Evolutionary conservation across 2,797 vertebrate species (phyloP).

Genomic region (Bradypodion pumilum): DNA sequence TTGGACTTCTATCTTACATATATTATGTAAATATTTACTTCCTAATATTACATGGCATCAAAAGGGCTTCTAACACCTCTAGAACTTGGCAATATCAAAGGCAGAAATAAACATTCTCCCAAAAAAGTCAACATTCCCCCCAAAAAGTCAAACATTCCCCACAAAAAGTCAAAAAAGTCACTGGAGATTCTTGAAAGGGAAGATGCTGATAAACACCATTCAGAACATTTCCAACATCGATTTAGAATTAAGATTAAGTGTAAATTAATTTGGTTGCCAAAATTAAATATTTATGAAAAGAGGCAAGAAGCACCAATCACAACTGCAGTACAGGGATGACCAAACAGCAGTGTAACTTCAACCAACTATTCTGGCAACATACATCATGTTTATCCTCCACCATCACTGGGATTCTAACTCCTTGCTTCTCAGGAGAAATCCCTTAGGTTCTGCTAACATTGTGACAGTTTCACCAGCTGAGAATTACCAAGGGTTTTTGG

Average conservation of each 20-base stretch:
- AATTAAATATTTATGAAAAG: constrained; percentile 52
- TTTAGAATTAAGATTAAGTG: background rate
- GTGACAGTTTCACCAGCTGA: constrained; percentile 51
- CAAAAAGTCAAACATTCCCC: constrained; percentile 17
- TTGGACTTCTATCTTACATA: constrained; percentile 38
- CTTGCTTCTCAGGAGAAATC: constrained; percentile 37
- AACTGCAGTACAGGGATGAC: constrained; percentile 32
- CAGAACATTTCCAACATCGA: constrained; percentile 15
- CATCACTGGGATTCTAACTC: constrained; percentile 41
- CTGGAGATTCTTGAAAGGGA: too few relatives aligned
- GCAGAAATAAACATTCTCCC: constrained; percentile 31
- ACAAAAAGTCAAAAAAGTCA: background rate
- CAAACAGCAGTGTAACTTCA: constrained; percentile 8
- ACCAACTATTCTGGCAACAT: background rate
- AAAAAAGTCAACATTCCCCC: constrained; percentile 3
- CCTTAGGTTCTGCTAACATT: constrained; percentile 43
- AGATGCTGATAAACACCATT: background rate
- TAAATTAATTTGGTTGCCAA: constrained; percentile 24
- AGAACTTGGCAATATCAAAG: constrained; percentile 35
- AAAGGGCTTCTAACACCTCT: constrained; percentile 45
- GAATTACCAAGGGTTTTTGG: constrained; percentile 60
- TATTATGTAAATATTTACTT: constrained; percentile 44
- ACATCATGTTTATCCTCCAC: constrained; percentile 34
- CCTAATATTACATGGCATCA: constrained; percentile 51
- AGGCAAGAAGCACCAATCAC: constrained; percentile 35